Percentiles rank a stretch among this genome's conserved stretches.
Conservation (phyloP, 2,888 invertebrate species). For the Napeogenes sylphis region DNA sequence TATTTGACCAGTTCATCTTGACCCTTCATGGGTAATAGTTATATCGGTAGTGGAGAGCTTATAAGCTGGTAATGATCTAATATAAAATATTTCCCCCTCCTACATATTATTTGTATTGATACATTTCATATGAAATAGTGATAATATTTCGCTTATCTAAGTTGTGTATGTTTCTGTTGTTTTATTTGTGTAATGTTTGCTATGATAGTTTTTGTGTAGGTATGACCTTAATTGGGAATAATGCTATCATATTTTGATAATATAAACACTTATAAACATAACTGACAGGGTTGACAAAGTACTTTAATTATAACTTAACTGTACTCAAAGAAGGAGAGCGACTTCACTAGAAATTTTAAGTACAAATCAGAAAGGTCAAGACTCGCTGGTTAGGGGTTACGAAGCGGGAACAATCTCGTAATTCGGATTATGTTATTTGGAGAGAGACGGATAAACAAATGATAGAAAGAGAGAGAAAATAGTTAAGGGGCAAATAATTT, state of each 20-base stretch:
- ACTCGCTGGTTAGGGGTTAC: neutral
- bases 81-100: neutral
- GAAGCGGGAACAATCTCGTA: conserved; percentile 43
- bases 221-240: neutral
- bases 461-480: conserved; percentile 34
- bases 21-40: neutral
- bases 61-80: neutral
- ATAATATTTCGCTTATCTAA: too few relatives aligned
- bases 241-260: neutral
- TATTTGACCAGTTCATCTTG: neutral
- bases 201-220: too few relatives aligned
- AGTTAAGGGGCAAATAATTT: conserved; percentile 47
- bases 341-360: neutral
- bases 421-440: conserved; percentile 48
- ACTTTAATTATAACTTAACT: too few relatives aligned
- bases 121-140: too few relatives aligned
- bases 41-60: neutral
- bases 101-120: too few relatives aligned
- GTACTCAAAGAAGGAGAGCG: too few relatives aligned
- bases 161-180: too few relatives aligned
- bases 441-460: conserved; percentile 39
- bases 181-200: neutral
- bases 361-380: neutral
- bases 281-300: too few relatives aligned
- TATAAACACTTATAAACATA: too few relatives aligned